Percentiles rank a stretch among this genome's conserved stretches.
These are phyloP conservation scores for Muscina levida DNA, from an alignment of 2,888 invertebrate genomes.

Conservation along the genomic window DNA sequence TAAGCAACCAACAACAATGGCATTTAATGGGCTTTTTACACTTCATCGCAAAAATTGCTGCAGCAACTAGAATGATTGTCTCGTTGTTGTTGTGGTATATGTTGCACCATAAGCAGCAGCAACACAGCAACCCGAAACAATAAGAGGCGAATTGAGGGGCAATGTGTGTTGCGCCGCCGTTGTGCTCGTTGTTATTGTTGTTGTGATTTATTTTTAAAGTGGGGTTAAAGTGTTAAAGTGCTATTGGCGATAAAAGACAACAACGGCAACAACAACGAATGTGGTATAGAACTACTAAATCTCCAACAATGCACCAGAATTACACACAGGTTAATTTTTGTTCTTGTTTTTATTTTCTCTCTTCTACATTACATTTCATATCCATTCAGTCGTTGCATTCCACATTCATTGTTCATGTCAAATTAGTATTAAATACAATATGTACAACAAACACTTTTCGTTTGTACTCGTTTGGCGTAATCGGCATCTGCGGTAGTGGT, in stretches of 20 bases:
- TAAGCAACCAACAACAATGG: conserved; percentile 49
- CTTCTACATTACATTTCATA: not conserved
- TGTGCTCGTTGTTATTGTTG: too few relatives aligned
- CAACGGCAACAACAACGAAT: too few relatives aligned
- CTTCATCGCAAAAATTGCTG: conserved; percentile 54
- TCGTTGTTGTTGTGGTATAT: too few relatives aligned
- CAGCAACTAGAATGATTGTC: conserved; percentile 15
- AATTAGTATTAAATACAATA: not conserved
- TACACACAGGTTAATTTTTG: not conserved
- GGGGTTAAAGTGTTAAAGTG: conserved; percentile 55
- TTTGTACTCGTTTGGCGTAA: too few relatives aligned
- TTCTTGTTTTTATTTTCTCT: not conserved
- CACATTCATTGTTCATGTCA: not conserved
- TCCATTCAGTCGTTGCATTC: not conserved
- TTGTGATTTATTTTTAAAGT: conserved; percentile 40
- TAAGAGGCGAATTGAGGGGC: not conserved
- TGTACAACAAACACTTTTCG: not conserved
- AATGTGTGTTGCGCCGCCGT: too few relatives aligned
- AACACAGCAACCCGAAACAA: conserved; percentile 28
- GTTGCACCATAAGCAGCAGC: not conserved
- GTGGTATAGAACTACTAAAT: conserved; percentile 1
- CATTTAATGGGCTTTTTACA: conserved; percentile 54
- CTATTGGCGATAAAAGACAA: conserved; percentile 12
- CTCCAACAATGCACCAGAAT: not conserved
- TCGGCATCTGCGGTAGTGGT: too few relatives aligned